phyloP scores from a whole-genome alignment of 2,888 invertebrate genomes.

The Lasioglossum vierecki region DNA sequence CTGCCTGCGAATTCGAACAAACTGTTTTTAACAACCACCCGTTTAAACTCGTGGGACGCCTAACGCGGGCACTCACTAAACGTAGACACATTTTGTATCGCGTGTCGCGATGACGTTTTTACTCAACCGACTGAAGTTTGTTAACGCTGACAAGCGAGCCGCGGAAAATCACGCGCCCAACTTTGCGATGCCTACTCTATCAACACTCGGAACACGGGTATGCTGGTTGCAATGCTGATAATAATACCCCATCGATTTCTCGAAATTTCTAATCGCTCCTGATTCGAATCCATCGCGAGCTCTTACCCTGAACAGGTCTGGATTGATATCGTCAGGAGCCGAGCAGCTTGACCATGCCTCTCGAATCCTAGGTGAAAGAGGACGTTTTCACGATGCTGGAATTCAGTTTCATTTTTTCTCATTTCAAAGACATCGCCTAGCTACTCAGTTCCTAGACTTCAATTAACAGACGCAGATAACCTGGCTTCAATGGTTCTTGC shows the following conservation, averaged over 20 bases:
- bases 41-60: neutral
- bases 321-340: no score
- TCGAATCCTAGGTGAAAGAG: no score
- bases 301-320: no score
- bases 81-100: neutral
- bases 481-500: neutral
- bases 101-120: constrained; percentile 13
- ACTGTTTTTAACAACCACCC: neutral
- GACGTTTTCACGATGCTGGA: neutral
- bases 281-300: neutral
- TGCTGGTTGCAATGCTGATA: neutral
- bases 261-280: neutral
- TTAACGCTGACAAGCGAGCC: constrained; percentile 16
- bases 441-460: neutral
- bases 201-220: neutral
- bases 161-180: neutral
- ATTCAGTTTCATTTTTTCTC: neutral
- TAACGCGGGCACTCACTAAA: neutral
- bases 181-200: neutral
- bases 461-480: neutral
- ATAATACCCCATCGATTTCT: neutral
- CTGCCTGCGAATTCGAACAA: constrained; percentile 14
- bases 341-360: no score
- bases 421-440: neutral
- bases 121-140: neutral